Percentiles rank a stretch among this genome's conserved stretches.
Conservation (phyloP, 2,113 vertebrate genomes). For the Argyrosomus japonicus region DNA sequence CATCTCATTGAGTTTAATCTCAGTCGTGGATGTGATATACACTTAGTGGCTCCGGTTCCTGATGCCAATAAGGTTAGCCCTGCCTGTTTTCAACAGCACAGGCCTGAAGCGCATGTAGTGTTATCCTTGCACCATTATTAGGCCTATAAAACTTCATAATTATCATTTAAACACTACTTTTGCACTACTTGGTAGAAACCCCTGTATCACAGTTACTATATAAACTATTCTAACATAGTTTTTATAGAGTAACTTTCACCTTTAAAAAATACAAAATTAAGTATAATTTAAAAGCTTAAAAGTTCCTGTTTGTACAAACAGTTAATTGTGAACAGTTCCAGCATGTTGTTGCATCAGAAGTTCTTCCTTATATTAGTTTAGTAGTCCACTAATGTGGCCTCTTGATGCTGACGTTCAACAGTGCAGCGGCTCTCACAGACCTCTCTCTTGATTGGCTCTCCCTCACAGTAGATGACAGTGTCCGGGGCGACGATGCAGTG, state of each 20-base stretch:
- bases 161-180: not conserved
- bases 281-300: no score
- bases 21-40: not conserved
- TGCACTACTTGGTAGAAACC: no score
- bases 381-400: not conserved
- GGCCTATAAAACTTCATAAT: not conserved
- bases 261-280: no score
- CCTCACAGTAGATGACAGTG: slow-evolving; percentile 97
- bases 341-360: not conserved
- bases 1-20: not conserved
- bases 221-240: no score
- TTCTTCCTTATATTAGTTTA: not conserved
- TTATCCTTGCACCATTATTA: not conserved
- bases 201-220: no score
- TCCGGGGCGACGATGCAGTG: slow-evolving; percentile 97
- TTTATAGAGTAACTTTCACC: no score
- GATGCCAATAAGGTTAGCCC: not conserved
- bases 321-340: not conserved
- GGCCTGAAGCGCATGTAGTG: not conserved
- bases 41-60: not conserved
- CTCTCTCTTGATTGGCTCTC: slow-evolving; percentile 96
- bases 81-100: not conserved
- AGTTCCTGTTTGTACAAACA: no score
- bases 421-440: slow-evolving; percentile 73
- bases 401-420: not conserved